These are phyloP conservation scores for Diogma glabrata DNA, from an alignment of 2,888 invertebrate species.

Conservation along the genomic window DNA sequence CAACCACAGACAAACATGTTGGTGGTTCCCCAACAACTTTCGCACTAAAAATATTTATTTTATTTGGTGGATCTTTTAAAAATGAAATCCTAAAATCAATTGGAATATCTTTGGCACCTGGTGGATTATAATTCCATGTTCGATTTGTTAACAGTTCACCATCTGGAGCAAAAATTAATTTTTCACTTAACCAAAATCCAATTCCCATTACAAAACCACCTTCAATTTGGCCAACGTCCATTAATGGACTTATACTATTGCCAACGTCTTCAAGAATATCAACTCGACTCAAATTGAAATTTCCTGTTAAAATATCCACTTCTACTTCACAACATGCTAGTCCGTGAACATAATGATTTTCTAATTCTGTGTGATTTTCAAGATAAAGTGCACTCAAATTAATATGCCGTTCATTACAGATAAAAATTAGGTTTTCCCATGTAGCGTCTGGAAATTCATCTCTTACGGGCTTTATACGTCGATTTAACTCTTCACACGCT, in stretches of 20 bases:
- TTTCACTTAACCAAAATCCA: constrained; percentile 68
- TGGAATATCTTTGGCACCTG: constrained; percentile 67
- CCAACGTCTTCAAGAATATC: constrained; percentile 68
- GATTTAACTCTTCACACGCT: constrained; percentile 50
- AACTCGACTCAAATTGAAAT: constrained; percentile 52
- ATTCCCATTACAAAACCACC: constrained; percentile 67
- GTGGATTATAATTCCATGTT: constrained; percentile 73
- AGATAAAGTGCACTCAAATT: constrained; percentile 50
- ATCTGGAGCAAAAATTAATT: constrained; percentile 47
- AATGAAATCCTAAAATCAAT: constrained; percentile 51
- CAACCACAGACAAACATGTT: constrained; percentile 40
- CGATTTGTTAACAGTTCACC: constrained; percentile 61
- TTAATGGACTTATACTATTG: constrained; percentile 55
- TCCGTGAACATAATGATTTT: constrained; percentile 52
- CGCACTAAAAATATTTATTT: constrained; percentile 18
- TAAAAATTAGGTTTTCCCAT: constrained; percentile 46
- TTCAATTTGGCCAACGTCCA: constrained; percentile 65
- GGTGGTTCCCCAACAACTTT: constrained; percentile 55
- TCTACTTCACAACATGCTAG: constrained; percentile 57
- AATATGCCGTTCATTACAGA: constrained; percentile 41
- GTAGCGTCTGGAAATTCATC: constrained; percentile 40
- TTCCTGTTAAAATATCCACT: constrained; percentile 67
- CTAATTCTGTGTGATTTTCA: constrained; percentile 41
- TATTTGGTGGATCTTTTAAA: not conserved
- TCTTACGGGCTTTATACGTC: constrained; percentile 47